These are phyloP conservation scores for Karalla daura DNA, from an alignment of 2,797 vertebrate species.

Conservation along the genomic window DNA sequence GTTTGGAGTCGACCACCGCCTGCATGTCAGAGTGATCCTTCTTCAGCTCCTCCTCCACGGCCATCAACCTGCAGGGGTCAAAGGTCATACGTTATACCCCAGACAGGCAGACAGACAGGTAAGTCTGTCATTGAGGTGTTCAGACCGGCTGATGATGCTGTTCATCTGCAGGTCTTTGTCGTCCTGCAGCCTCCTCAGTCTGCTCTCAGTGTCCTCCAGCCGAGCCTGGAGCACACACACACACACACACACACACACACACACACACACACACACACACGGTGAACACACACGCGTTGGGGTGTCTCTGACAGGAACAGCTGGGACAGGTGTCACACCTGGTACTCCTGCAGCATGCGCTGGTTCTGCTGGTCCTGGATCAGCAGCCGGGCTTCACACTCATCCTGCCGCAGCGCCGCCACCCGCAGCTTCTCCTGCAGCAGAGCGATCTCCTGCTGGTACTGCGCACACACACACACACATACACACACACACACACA, in stretches of 20 bases:
- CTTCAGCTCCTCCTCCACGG: conserved; percentile 95
- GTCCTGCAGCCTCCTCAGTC: conserved; percentile 93
- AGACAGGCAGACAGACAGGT: not conserved
- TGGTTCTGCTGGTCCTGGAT: conserved; percentile 96
- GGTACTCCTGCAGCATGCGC: conserved; percentile 93
- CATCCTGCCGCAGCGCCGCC: conserved; percentile 89
- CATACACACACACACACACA: not conserved
- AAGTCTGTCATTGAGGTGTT: not conserved
- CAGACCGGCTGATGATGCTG: conserved; percentile 96
- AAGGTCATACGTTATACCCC: not conserved
- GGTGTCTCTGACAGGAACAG: not conserved
- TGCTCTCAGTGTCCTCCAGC: conserved; percentile 92
- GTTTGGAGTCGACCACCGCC: conserved; percentile 95
- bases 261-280: too few species aligned
- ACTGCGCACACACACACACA: conserved; percentile 73
- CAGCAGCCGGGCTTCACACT: conserved; percentile 90
- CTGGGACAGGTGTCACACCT: conserved; percentile 65
- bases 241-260: not conserved
- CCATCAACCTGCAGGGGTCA: conserved; percentile 88
- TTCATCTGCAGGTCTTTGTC: conserved; percentile 98
- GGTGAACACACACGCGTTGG: not conserved
- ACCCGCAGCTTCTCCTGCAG: conserved; percentile 92
- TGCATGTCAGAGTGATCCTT: conserved; percentile 98
- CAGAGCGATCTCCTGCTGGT: conserved; percentile 92
- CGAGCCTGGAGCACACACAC: conserved; percentile 64